Evolutionary conservation across 1,140 invertebrate genomes (phyloP).

Genomic region (Papilio xuthus): DNA sequence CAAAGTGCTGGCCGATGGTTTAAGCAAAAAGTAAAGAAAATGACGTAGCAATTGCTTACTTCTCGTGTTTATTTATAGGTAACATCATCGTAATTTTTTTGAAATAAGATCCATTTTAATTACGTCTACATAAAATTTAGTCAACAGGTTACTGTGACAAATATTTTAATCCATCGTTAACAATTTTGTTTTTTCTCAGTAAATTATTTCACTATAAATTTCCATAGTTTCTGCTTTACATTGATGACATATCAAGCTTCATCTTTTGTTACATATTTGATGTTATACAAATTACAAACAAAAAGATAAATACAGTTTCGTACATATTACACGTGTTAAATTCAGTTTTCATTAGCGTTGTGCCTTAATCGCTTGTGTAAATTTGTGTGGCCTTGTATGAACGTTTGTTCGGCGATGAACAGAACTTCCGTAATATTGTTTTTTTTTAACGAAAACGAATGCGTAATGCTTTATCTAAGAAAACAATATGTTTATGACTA

Average conservation of each 20-base stretch:
- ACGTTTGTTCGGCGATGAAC: slow-evolving; percentile 36
- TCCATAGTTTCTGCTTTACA: no score
- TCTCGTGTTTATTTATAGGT: no score
- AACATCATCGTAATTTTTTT: no score
- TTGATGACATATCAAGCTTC: not conserved
- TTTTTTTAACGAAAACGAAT: slow-evolving; percentile 28
- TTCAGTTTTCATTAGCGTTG: slow-evolving; percentile 35
- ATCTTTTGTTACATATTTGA: not conserved
- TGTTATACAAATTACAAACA: not conserved
- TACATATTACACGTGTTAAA: slow-evolving; percentile 23
- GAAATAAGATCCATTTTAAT: no score
- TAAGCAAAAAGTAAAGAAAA: no score
- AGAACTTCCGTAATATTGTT: slow-evolving; percentile 35
- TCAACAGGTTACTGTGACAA: no score
- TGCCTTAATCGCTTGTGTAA: slow-evolving; percentile 38
- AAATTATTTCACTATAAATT: no score
- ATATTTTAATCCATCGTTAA: no score
- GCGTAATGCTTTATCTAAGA: slow-evolving; percentile 29
- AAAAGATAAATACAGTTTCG: not conserved
- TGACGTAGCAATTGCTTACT: no score
- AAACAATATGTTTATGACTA: not conserved
- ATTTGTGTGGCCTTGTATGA: slow-evolving; percentile 32
- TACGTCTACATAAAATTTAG: no score
- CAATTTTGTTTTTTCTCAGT: no score
- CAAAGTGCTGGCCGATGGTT: no score